These are phyloP conservation scores for Neogale vison DNA, from an alignment of 2,113 vertebrate genomes.

Conservation along the genomic window DNA sequence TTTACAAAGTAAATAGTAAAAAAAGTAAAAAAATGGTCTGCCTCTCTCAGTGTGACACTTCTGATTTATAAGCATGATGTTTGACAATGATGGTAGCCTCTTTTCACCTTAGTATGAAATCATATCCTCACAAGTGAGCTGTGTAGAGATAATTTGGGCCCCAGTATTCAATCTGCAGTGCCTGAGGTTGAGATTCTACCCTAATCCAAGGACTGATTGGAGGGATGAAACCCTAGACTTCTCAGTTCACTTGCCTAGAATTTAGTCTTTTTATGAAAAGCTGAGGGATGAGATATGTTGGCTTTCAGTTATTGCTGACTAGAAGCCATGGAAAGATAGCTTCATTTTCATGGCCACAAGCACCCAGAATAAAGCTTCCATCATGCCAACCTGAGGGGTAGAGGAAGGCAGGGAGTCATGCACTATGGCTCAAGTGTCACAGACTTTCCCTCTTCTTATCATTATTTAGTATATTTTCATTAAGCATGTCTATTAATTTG, in stretches of 20 bases:
- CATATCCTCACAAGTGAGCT: not conserved
- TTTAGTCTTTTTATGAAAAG: not conserved
- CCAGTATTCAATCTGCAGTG: not conserved
- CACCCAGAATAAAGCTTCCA: not conserved
- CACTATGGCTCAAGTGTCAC: not conserved
- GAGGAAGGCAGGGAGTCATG: not conserved
- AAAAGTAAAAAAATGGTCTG: no score
- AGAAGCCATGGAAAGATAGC: not conserved
- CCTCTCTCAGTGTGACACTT: not conserved
- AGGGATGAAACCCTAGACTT: not conserved
- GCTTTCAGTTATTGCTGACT: not conserved
- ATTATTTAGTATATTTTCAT: not conserved
- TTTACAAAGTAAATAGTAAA: no score
- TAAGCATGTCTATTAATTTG: not conserved
- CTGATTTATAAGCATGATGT: not conserved
- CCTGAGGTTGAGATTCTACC: not conserved
- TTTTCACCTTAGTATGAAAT: not conserved
- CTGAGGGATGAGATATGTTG: not conserved
- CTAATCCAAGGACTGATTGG: not conserved
- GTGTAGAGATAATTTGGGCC: fast-evolving
- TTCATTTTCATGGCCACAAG: not conserved
- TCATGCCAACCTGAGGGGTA: not conserved
- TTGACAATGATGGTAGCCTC: not conserved
- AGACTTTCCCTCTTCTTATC: not conserved
- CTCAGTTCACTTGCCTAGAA: not conserved